Evolutionary conservation across 2,113 vertebrate genomes (phyloP).

Genomic region (Pygathrix nemaeus): DNA sequence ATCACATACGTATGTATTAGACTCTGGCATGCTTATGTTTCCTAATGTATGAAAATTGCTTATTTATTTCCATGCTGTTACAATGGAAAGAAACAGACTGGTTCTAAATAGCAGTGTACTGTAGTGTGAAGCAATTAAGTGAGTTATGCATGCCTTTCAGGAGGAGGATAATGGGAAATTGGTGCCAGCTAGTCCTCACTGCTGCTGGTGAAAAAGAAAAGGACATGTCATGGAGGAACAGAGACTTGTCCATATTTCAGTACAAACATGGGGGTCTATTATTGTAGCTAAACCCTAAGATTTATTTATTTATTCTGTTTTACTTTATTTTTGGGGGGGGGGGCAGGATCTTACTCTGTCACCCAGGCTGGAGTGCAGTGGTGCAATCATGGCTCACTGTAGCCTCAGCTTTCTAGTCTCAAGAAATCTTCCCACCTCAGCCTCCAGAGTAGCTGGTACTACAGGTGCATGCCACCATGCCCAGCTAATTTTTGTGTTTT

Average conservation of each 20-base stretch:
- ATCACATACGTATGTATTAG: conserved; percentile 77
- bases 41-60: conserved; percentile 78
- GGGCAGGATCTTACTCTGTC: too few relatives aligned
- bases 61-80: conserved; percentile 78
- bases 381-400: too few relatives aligned
- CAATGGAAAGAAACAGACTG: conserved; percentile 75
- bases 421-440: too few relatives aligned
- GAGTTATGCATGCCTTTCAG: conserved; percentile 71
- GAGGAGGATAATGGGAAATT: conserved; percentile 47
- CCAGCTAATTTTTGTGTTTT: too few relatives aligned
- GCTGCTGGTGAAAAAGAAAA: conserved; percentile 30
- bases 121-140: conserved; percentile 79
- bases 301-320: neutral
- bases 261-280: neutral
- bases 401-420: too few relatives aligned
- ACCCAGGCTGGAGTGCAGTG: too few relatives aligned
- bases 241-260: neutral
- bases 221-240: neutral
- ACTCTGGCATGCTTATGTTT: conserved; percentile 73
- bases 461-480: too few relatives aligned
- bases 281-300: neutral
- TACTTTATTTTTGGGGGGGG: too few relatives aligned
- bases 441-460: too few relatives aligned
- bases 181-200: neutral
- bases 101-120: conserved; percentile 75